phyloP scores from a whole-genome alignment of 2,797 vertebrate species.

The Rhynchotus rufescens region DNA sequence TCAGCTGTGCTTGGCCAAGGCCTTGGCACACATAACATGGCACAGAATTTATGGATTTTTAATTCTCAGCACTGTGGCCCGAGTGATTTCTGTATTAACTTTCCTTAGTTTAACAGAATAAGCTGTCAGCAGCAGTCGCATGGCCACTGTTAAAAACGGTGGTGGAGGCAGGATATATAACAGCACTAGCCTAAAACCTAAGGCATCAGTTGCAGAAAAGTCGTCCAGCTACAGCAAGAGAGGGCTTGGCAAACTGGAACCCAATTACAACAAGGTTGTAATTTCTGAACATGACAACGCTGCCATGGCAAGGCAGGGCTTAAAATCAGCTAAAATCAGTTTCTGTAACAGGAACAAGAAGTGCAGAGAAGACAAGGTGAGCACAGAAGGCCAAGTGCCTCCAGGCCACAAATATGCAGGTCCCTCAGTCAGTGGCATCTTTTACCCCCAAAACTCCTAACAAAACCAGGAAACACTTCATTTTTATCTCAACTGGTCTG shows the following conservation, averaged over 20 bases:
- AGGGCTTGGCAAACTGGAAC: background rate
- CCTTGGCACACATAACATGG: rapidly evolving
- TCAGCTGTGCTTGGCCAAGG: background rate
- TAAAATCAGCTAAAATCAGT: background rate
- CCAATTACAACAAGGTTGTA: background rate
- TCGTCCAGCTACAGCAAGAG: background rate
- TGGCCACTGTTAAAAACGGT: background rate
- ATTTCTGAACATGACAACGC: background rate
- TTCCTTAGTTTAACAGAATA: background rate
- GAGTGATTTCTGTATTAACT: background rate
- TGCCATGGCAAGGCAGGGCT: background rate
- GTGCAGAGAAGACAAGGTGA: background rate
- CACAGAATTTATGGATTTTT: background rate
- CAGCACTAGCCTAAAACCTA: background rate
- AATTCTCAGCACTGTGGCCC: background rate
- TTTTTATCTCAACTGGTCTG: background rate
- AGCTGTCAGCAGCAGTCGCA: constrained; percentile 11
- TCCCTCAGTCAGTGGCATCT: background rate
- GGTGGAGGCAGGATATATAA: background rate
- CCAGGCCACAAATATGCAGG: rapidly evolving
- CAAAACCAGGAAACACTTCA: constrained; percentile 30
- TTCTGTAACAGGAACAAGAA: background rate
- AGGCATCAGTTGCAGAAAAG: background rate
- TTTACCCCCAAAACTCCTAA: rapidly evolving
- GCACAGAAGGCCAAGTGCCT: background rate